phyloP scores from a whole-genome alignment of 2,797 vertebrate species.

The Furcifer pardalis region DNA sequence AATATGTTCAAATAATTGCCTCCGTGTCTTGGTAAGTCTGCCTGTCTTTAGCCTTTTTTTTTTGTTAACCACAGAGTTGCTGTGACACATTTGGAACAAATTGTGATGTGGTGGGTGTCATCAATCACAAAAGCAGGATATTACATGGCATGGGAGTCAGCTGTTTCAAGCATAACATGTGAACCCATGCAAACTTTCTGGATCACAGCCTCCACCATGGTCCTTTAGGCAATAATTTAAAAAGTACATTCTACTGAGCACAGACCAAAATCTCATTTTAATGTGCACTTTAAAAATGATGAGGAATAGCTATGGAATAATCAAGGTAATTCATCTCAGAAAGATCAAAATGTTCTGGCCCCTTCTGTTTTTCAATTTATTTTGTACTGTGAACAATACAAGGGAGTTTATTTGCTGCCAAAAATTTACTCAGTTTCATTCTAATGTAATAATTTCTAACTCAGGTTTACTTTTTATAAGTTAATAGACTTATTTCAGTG shows the following conservation, averaged over 20 bases:
- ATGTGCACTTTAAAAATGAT: not conserved
- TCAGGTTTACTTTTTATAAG: conserved; percentile 8
- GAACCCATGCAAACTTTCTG: not conserved
- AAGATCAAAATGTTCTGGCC: not conserved
- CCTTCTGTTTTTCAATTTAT: conserved; percentile 23
- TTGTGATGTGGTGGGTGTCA: not conserved
- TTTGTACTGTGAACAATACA: conserved; percentile 5
- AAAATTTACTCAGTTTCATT: not conserved
- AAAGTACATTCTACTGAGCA: conserved; percentile 6
- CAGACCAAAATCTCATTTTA: not conserved
- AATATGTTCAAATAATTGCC: not conserved
- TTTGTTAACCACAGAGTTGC: not conserved
- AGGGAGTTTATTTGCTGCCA: not conserved
- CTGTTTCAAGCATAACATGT: not conserved
- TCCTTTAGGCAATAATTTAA: conserved; percentile 16
- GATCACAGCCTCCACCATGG: not conserved
- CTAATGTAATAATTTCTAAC: too few relatives aligned
- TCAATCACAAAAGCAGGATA: not conserved
- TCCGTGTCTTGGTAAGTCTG: too few relatives aligned
- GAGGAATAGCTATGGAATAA: conserved; percentile 2
- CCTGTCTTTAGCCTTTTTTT: too few relatives aligned
- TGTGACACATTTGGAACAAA: too few relatives aligned
- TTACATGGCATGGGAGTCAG: not conserved
- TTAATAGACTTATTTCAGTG: conserved; percentile 9
- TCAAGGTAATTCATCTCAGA: conserved; percentile 22